Conservation (phyloP, 2,888 invertebrate species). For the Thymelicus acteon region DNA sequence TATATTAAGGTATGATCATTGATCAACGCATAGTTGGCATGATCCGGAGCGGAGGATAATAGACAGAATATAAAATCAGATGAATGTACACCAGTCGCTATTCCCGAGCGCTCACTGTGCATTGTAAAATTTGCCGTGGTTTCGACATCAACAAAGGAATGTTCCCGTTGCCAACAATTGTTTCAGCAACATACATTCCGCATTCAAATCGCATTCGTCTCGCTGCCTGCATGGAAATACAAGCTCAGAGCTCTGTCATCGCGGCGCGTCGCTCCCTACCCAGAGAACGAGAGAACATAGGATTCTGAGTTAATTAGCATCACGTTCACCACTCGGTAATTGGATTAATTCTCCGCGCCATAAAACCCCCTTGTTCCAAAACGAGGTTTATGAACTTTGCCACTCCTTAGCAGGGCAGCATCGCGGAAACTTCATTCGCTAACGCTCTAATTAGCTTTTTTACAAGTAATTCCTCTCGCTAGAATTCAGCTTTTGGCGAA, state of each 20-base stretch:
- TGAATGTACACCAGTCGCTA: background rate
- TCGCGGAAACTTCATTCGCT: constrained; percentile 19
- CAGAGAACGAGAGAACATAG: background rate
- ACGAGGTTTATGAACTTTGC: constrained; percentile 15
- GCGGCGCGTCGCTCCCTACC: background rate
- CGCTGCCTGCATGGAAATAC: constrained; percentile 15
- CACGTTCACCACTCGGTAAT: constrained; percentile 18
- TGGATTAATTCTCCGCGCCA: constrained; percentile 19
- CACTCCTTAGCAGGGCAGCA: constrained; percentile 16
- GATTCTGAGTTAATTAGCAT: constrained; percentile 22
- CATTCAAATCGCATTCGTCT: constrained; percentile 31
- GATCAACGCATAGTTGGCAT: too few species aligned
- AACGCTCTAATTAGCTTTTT: constrained; percentile 18
- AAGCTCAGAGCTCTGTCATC: constrained; percentile 7
- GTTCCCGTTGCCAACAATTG: constrained; percentile 24
- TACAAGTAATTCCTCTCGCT: background rate
- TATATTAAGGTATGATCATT: too few species aligned
- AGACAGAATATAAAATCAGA: background rate
- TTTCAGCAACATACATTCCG: constrained; percentile 19
- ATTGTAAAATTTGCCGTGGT: constrained; percentile 14
- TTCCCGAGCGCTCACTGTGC: constrained; percentile 1
- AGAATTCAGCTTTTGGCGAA: background rate
- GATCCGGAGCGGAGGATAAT: too few species aligned
- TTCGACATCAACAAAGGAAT: constrained; percentile 22
- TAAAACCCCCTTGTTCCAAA: constrained; percentile 18